Percentiles rank a stretch among this genome's conserved stretches.
Conservation (phyloP, 2,113 vertebrate species). For the Dipodomys merriami region DNA sequence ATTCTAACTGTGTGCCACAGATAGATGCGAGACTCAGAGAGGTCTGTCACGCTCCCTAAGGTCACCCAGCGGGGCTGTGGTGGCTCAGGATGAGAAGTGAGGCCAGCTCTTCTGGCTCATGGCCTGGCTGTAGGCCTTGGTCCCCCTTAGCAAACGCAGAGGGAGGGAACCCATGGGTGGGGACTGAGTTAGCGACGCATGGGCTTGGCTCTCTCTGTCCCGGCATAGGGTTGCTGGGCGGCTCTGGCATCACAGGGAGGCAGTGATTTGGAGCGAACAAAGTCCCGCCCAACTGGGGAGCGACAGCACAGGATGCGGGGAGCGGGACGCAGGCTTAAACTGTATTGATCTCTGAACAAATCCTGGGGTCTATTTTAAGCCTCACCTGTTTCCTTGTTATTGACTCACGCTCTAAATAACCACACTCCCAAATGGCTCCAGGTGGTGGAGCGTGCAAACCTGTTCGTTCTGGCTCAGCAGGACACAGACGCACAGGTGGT, state of each 20-base stretch:
- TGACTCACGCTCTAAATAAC: not conserved
- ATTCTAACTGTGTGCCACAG: not conserved
- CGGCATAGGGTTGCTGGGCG: not conserved
- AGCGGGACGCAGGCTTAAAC: not conserved
- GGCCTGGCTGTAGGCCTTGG: not conserved
- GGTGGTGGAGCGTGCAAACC: not conserved
- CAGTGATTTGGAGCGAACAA: not conserved
- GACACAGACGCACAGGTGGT: not conserved
- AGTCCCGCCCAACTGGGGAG: not conserved
- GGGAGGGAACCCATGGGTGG: accelerated
- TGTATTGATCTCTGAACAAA: not conserved
- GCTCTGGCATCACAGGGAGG: not conserved
- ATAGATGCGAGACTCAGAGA: constrained; percentile 19
- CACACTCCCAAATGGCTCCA: not conserved
- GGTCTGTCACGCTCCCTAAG: not conserved
- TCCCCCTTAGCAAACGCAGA: not conserved
- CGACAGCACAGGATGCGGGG: not conserved
- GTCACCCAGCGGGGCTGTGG: not conserved
- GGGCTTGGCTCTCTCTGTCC: not conserved
- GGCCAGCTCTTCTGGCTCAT: not conserved
- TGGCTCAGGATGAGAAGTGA: not conserved
- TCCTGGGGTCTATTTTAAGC: constrained; percentile 50
- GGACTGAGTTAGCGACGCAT: not conserved
- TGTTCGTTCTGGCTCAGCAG: not conserved
- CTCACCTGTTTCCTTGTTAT: constrained; percentile 39